Conservation (phyloP, 2,113 vertebrate genomes). For the Acanthisitta chloris region DNA sequence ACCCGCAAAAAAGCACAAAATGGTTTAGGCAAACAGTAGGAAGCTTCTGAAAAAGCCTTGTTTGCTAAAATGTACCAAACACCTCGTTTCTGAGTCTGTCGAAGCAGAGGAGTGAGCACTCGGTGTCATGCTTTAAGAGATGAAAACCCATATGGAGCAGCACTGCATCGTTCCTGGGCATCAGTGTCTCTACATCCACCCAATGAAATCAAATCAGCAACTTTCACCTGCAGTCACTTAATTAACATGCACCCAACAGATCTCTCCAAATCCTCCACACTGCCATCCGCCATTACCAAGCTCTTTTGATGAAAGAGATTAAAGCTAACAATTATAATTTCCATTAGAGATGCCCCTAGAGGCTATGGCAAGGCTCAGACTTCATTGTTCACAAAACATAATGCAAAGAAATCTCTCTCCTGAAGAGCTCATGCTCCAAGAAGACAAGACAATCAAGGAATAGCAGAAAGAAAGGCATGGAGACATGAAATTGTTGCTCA, state of each 20-base stretch:
- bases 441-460: neutral
- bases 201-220: neutral
- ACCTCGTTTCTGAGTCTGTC: neutral
- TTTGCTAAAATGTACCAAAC: neutral
- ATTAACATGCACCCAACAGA: constrained; percentile 16
- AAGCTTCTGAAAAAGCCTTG: neutral
- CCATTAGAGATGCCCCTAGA: constrained; percentile 7
- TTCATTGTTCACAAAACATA: constrained; percentile 12
- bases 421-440: neutral
- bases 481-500: neutral
- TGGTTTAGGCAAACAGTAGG: neutral
- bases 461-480: neutral
- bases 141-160: neutral
- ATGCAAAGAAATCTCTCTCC: neutral
- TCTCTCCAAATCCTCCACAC: neutral
- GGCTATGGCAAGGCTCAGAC: neutral
- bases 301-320: constrained; percentile 29
- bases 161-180: neutral
- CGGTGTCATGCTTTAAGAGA: rapidly evolving
- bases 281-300: neutral
- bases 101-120: neutral
- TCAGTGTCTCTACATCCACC: neutral
- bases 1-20: neutral
- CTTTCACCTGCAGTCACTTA: neutral
- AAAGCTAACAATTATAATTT: constrained; percentile 46